phyloP scores from a whole-genome alignment of 1,140 invertebrate genomes.

The Eriocheir sinensis region DNA sequence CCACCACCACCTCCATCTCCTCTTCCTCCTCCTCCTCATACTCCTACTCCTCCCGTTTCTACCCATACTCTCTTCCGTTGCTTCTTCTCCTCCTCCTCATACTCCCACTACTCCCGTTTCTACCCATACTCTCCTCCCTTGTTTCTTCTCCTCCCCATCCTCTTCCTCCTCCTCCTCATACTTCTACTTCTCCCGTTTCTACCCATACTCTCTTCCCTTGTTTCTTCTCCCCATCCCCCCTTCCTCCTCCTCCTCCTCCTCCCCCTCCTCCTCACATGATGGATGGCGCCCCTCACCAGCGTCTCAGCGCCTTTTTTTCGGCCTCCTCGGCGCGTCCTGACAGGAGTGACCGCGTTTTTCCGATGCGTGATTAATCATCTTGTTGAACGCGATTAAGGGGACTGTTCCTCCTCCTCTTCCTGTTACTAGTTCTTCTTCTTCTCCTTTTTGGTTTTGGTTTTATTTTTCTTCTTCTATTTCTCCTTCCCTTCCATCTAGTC shows the following conservation, averaged over 20 bases:
- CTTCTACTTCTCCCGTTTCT: neutral
- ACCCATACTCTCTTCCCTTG: neutral
- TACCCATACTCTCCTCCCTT: too few species aligned
- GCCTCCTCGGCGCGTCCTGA: slow-evolving; percentile 46
- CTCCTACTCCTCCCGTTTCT: too few species aligned
- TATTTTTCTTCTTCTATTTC: neutral
- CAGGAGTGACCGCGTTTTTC: slow-evolving; percentile 70
- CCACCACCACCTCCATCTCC: neutral
- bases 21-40: too few species aligned
- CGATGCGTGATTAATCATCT: slow-evolving; percentile 65
- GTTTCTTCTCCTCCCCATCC: neutral
- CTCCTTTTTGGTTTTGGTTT: neutral
- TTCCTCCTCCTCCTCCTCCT: neutral
- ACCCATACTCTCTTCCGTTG: too few species aligned
- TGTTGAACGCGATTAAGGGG: slow-evolving; percentile 67
- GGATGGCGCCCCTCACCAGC: slow-evolving; percentile 66
- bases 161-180: neutral
- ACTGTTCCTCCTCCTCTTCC: slow-evolving; percentile 42
- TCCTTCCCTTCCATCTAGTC: neutral
- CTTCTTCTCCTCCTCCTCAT: too few species aligned
- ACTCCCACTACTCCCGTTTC: too few species aligned
- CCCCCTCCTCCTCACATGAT: slow-evolving; percentile 52
- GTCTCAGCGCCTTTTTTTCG: slow-evolving; percentile 63
- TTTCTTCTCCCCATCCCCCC: neutral
- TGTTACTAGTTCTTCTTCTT: neutral